These are phyloP conservation scores for Eupithecia dodoneata DNA, from an alignment of 2,888 invertebrate genomes.

Conservation along the genomic window DNA sequence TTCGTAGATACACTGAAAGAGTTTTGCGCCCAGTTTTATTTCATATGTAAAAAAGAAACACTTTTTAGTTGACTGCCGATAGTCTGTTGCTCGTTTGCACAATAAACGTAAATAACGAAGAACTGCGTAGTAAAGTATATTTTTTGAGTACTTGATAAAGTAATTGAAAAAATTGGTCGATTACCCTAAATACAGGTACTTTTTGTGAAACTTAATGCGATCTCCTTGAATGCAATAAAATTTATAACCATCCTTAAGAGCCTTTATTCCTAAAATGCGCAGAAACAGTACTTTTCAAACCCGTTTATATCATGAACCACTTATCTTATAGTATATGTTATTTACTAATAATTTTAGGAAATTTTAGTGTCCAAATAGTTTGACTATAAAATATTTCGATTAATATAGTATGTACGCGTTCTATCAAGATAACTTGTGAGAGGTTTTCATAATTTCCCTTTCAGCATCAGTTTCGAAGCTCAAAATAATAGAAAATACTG, in stretches of 20 bases:
- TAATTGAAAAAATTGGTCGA: conserved; percentile 15
- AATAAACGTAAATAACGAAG: neutral
- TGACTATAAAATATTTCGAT: too few relatives aligned
- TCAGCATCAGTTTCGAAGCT: too few relatives aligned
- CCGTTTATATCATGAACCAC: too few relatives aligned
- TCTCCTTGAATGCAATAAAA: conserved; percentile 47
- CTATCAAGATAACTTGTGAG: too few relatives aligned
- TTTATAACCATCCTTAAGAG: conserved; percentile 40
- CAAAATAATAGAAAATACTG: too few relatives aligned
- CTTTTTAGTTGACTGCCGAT: neutral
- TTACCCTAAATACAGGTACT: conserved; percentile 10
- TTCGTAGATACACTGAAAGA: neutral
- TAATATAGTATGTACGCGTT: too few relatives aligned
- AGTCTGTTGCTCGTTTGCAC: neutral
- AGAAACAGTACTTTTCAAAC: too few relatives aligned
- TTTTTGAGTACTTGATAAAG: neutral
- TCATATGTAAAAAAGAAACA: neutral
- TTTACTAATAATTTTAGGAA: too few relatives aligned
- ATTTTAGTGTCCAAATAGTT: too few relatives aligned
- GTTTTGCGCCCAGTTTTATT: neutral
- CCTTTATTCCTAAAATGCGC: too few relatives aligned
- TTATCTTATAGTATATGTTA: too few relatives aligned
- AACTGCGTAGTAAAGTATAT: neutral
- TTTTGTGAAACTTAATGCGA: conserved; percentile 37
- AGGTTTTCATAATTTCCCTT: too few relatives aligned